Evolutionary conservation across 2,113 vertebrate genomes (phyloP), one percentile per base, ranked within the genome.

Genomic region (Siniperca chuatsi): DNA sequence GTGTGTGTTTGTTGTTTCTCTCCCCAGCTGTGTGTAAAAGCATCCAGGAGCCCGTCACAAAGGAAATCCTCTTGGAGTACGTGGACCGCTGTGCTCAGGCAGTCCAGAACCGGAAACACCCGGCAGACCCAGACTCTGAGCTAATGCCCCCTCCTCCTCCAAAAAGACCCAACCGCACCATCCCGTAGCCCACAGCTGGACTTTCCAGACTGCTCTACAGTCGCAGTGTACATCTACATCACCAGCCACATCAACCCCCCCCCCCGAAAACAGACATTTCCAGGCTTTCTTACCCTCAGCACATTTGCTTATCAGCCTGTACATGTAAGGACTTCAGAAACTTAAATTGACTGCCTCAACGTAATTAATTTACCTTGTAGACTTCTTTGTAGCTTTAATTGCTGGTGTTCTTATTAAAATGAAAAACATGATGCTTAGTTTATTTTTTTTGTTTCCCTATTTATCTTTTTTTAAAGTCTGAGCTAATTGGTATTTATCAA

Each of bases 61-160:
- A 99, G 96, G 97, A 97, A 90, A 97, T 97, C 89, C 97, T 99
- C 46, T 96, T 99, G 81, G 97, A 98, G 94, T 97, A 97, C 79
- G 95, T 99, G 82, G 97, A 98, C 90, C 97, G 96, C 88, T 97
- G 96, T 76, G 82, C 94, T n/a, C 94, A 95, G 87, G 93, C 91
- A 70, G 92, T 94, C 85, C 97, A 97, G 90, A 92, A 88, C 0
- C 95, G 96, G 70, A 99, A 97, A 84, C 96, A 94, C 87, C 95
- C 96, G 4, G 92, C 96, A 0, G 98, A 99, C 92, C 96, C 97
- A 0, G 98, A 99, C 90, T 90, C 97, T 0, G 96, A 98, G 93
- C 97, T 99, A 61, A 99, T 99, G 98, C 98, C 98, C 0, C 98
- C 98, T 8, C 98, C 98, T 0, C 97, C 98, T 1, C 97, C 98